Conservation (phyloP, 2,113 vertebrate genomes). For the Dipodomys merriami region DNA sequence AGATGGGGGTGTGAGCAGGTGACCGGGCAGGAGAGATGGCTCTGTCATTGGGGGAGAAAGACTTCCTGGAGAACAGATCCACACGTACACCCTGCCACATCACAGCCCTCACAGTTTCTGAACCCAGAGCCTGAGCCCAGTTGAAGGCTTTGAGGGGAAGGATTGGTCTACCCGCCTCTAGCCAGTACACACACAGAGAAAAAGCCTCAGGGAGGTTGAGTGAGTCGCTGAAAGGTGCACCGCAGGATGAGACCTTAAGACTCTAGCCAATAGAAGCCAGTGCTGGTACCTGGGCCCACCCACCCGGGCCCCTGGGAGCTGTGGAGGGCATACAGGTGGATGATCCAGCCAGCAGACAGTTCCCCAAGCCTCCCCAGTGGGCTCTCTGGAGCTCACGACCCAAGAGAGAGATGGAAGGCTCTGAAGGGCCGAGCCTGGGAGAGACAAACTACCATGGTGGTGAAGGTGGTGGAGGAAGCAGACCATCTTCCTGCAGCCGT, state of each 20-base stretch:
- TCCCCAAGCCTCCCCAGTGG: neutral
- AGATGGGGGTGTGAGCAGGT: neutral
- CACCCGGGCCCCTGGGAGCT: neutral
- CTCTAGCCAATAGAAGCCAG: neutral
- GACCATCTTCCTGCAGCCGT: neutral
- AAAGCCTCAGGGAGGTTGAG: neutral
- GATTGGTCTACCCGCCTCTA: neutral
- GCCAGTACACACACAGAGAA: neutral
- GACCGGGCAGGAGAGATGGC: neutral
- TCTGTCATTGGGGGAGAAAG: neutral
- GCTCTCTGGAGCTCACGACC: neutral
- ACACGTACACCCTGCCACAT: neutral
- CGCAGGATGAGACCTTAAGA: neutral
- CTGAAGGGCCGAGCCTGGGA: neutral
- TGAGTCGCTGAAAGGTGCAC: neutral
- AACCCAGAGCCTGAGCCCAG: slow-evolving; percentile 3
- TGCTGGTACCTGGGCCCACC: neutral
- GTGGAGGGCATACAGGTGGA: neutral
- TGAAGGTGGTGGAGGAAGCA: neutral
- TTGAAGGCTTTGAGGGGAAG: neutral
- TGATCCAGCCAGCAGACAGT: neutral
- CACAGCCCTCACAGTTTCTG: neutral
- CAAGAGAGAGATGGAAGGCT: neutral
- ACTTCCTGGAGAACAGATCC: neutral
- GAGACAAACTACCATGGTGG: neutral